Conservation (phyloP, 2,113 vertebrate genomes). For the Chaetura pelagica region DNA sequence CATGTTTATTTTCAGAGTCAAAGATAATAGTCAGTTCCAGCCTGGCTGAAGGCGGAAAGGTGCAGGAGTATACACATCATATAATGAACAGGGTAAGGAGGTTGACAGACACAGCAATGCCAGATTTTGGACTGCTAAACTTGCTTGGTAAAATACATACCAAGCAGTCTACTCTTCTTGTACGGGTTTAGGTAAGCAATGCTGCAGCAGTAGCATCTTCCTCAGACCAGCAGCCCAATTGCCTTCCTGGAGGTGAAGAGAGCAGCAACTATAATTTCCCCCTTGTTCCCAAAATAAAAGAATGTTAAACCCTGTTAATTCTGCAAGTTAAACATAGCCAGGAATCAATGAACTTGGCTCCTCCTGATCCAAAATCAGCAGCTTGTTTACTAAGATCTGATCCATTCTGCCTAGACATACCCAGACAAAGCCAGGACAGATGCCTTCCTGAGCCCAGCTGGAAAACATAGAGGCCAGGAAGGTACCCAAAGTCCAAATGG, state of each 20-base stretch:
- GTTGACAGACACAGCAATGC: not conserved
- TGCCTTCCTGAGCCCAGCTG: not conserved
- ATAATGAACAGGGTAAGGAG: not conserved
- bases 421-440: not conserved
- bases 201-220: not conserved
- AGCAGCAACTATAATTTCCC: not conserved
- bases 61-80: not conserved
- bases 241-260: not conserved
- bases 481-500: fast-evolving
- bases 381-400: not conserved
- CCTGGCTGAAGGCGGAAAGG: not conserved
- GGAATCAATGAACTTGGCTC: not conserved
- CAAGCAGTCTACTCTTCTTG: not conserved
- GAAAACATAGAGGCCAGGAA: not conserved
- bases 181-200: not conserved
- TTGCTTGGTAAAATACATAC: not conserved
- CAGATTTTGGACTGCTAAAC: not conserved
- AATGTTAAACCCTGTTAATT: not conserved
- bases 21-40: constrained; percentile 43
- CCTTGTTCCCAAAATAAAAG: not conserved
- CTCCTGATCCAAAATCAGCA: not conserved
- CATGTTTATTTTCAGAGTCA: constrained; percentile 42
- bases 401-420: not conserved
- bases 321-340: not conserved
- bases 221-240: not conserved